Conservation (phyloP, 64 coral and sea anemone genomes). For the Pocillopora damicornis region DNA sequence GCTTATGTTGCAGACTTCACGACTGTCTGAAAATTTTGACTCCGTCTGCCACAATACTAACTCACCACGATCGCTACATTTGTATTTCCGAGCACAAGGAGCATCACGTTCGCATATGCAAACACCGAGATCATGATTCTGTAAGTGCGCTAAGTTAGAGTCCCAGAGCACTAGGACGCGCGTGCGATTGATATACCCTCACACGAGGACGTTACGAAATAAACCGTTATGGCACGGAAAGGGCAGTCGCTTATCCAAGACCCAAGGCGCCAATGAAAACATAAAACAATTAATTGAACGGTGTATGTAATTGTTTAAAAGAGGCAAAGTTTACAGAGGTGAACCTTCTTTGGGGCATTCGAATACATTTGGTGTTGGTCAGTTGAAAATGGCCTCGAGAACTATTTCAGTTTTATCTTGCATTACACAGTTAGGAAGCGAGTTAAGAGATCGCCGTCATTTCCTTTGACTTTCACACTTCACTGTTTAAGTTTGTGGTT, state of each 20-base stretch:
- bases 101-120: background rate
- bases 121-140: background rate
- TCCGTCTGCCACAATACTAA: background rate
- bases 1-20: background rate
- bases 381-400: background rate
- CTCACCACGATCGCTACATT: background rate
- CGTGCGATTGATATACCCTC: background rate
- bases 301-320: slow-evolving; percentile 1
- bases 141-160: background rate
- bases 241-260: background rate
- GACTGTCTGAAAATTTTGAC: background rate
- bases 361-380: background rate
- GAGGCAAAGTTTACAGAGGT: slow-evolving; percentile 9
- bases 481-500: slow-evolving; percentile 9
- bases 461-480: background rate
- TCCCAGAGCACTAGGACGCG: background rate
- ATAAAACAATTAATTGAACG: background rate
- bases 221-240: background rate
- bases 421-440: background rate
- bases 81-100: background rate
- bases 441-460: background rate
- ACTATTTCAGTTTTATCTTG: background rate
- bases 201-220: background rate
- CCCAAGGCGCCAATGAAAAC: background rate
- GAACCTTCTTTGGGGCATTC: background rate